Conservation (phyloP, 1,140 invertebrate species). For the Reticulitermes speratus region DNA sequence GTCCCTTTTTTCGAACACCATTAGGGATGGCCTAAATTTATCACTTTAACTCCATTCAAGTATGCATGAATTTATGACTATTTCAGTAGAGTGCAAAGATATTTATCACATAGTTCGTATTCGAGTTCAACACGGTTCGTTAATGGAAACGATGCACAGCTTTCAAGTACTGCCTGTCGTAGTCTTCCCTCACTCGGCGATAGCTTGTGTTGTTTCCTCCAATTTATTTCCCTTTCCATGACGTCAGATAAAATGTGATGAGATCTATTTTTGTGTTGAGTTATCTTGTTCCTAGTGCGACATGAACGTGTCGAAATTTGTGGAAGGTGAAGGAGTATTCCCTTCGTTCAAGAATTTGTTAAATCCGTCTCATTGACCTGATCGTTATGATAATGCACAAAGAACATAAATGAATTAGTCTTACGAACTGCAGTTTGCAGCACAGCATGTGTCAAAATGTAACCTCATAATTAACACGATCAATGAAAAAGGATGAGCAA, state of each 20-base stretch:
- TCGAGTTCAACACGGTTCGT: neutral
- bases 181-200: neutral
- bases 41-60: neutral
- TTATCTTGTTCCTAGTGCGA: too few relatives aligned
- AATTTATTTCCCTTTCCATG: neutral
- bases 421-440: too few relatives aligned
- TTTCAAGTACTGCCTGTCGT: neutral
- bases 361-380: too few relatives aligned
- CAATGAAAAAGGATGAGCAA: too few relatives aligned
- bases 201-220: neutral
- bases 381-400: too few relatives aligned
- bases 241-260: neutral
- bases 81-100: neutral
- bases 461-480: too few relatives aligned
- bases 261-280: neutral
- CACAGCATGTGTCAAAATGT: too few relatives aligned
- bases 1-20: neutral
- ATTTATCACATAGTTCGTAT: neutral
- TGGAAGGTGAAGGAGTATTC: too few relatives aligned
- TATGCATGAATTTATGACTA: constrained; percentile 2
- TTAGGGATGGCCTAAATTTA: neutral
- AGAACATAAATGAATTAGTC: too few relatives aligned
- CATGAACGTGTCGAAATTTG: too few relatives aligned
- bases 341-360: too few relatives aligned
- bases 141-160: neutral